Conservation (phyloP, 2,797 vertebrate genomes). For the Chaenodraco wilsoni region DNA sequence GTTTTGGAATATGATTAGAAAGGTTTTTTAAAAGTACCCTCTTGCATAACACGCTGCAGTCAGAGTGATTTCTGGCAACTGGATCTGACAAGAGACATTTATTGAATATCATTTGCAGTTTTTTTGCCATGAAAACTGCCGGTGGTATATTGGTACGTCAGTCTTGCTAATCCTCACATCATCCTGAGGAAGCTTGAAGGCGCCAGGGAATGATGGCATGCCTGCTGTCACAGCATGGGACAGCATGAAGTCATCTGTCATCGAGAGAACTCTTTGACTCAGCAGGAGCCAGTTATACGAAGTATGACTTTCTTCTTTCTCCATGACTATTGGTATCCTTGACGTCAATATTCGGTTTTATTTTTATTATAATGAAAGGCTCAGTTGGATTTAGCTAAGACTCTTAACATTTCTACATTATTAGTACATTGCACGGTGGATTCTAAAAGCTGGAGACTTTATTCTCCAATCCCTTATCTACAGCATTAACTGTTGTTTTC, state of each 20-base stretch:
- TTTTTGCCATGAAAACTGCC: conserved; percentile 32
- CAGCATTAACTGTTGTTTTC: conserved; percentile 42
- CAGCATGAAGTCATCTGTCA: conserved; percentile 58
- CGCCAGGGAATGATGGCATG: conserved; percentile 57
- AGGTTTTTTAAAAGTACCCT: not conserved
- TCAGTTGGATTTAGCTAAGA: conserved; percentile 33
- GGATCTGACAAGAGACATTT: conserved; percentile 15
- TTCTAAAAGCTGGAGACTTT: conserved; percentile 37
- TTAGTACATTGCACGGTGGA: conserved; percentile 51
- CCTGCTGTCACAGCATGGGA: conserved; percentile 47
- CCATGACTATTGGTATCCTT: conserved; percentile 39
- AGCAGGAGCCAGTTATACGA: conserved; percentile 35
- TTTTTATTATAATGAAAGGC: conserved; percentile 52
- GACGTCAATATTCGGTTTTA: conserved; percentile 57
- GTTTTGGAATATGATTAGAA: not conserved
- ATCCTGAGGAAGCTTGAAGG: conserved; percentile 42
- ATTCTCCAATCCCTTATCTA: conserved; percentile 27
- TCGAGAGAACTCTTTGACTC: conserved; percentile 55
- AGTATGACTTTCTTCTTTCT: conserved; percentile 45
- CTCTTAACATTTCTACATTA: conserved; percentile 45
- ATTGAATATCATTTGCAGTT: conserved; percentile 11
- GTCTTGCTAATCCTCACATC: conserved; percentile 52
- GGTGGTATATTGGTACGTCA: conserved; percentile 44
- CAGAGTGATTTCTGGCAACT: conserved; percentile 31
- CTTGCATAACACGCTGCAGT: conserved; percentile 18